Evolutionary conservation across 2,113 vertebrate genomes (phyloP), one percentile per base, ranked within the genome.

Genomic region (Conger conger): DNA sequence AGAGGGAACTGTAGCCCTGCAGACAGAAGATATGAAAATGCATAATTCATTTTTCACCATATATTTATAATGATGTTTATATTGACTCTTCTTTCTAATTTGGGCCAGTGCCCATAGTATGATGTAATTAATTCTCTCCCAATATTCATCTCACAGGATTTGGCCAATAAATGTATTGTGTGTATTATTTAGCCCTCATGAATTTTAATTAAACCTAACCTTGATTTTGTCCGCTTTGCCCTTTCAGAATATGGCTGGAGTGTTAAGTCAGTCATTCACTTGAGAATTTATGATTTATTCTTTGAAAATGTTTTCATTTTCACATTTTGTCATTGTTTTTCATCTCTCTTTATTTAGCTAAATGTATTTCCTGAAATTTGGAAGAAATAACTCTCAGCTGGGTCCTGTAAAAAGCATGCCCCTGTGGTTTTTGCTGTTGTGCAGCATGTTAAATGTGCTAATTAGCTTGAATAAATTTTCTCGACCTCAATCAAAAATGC

Each of bases 1-100:
- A 73, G 6, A 73, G 11, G n/a, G n/a, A 73, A 73, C 68, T 33
- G 9, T 73, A 73, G 68, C 68, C n/a, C 68, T 33, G n/a, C 68
- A 73, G 68, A 73, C 68, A 60, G 27, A 73, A 73, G 68, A 73
- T 73, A 73, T 73, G 68, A 73, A 73, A 73, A 73, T 73, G n/a
- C 68, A 73, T 73, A 30, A 73, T 73, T 73, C 68, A 73, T 73
- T n/a, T 73, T 73, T 27, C n/a, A 73, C 27, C 68, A 33, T 73
- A 73, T 33, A 73, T 73, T 73, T 73, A 73, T 73, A 73, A 73
- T 30, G 68, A 73, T 73, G n/a, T 33, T 73, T 73, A 23, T 73
- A 73, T 73, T 73, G 68, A 30, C 68, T 73, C 9, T 23, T 63
- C 45, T 50, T 50, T 73, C 11, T 73, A 73, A n/a, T 73, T 73